Base-by-base conservation (phyloP, 2,113 vertebrate genomes). In the Sylvietta virens region DNA sequence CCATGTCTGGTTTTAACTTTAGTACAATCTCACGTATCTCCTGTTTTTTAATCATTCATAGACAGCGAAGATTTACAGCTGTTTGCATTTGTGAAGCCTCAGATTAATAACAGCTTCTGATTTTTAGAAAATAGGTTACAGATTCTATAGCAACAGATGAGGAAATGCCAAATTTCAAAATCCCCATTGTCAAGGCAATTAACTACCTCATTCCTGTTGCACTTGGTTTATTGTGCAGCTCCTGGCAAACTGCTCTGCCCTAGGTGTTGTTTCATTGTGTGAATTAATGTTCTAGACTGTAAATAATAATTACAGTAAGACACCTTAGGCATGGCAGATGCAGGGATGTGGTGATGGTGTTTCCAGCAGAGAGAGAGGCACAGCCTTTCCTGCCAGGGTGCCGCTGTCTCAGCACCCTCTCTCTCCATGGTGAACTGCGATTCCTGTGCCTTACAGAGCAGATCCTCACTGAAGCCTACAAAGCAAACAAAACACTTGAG, bases 381-480 rank as follows among this genome's bases (percentile, higher is more conserved):
- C 2, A 11, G 71, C 7, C 69, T 9, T 22, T 54, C 28, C 31
- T 76, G 70, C 51, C 42, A 50, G 64, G 6, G 10, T 3, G 35
- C 11, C 0, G 2, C 33, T 60, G 40, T 3, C 65, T 60, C 78
- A 58, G 76, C n/a, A n/a, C 4, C 35, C 20, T 19, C 6, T 10
- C 61, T 2, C 21, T 28, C 62, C 2, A 0, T 10, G 61, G 19
- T 17, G 54, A 58, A 4, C 6, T 0, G 0, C 82, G 53, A 21
- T 27, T 64, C 57, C n/a, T 61, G 58, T 66, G 42, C 57, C 66
- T 50, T 11, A 15, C 16, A 47, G 20, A 47, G 50, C 1, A 2
- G 37, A 31, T 11, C 42, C 56, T 20, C 45, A 27, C 67, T 31
- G 21, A 60, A 67, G 21, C 3, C 42, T 71, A 33, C 58, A 56